Percentiles rank a stretch among this genome's conserved stretches.
Evolutionary conservation across 2,888 invertebrate species (phyloP).

Genomic region (Synanthedon myopaeformis): DNA sequence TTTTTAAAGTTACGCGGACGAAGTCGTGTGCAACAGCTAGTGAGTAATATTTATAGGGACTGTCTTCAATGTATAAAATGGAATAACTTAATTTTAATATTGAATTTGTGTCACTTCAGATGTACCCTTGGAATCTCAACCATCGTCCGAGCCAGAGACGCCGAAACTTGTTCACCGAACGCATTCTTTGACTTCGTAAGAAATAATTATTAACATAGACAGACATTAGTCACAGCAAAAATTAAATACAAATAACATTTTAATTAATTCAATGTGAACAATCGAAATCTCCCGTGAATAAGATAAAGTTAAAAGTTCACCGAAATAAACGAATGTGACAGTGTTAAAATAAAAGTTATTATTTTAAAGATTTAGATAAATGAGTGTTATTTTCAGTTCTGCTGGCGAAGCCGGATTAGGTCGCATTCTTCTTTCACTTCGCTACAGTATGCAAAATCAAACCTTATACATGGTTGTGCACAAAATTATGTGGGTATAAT

Average conservation of each 20-base stretch:
- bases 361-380: not conserved
- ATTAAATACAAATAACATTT: too few species aligned
- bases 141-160: constrained; percentile 27
- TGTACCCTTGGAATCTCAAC: constrained; percentile 34
- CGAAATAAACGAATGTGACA: too few species aligned
- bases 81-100: not conserved
- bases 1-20: too few species aligned
- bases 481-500: constrained; percentile 83
- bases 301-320: not conserved
- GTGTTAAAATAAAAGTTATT: not conserved
- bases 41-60: too few species aligned
- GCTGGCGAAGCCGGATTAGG: constrained; percentile 83
- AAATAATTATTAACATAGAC: not conserved
- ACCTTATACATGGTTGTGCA: constrained; percentile 87
- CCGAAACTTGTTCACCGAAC: constrained; percentile 72
- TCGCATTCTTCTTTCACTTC: constrained; percentile 85
- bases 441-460: constrained; percentile 87
- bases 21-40: too few species aligned
- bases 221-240: too few species aligned
- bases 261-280: too few species aligned
- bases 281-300: too few species aligned
- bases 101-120: constrained; percentile 23
- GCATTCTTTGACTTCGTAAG: constrained; percentile 69
- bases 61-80: too few species aligned
- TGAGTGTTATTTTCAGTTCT: constrained; percentile 44